Evolutionary conservation across 2,113 vertebrate species (phyloP).

Genomic region (Spilogale gracilis): DNA sequence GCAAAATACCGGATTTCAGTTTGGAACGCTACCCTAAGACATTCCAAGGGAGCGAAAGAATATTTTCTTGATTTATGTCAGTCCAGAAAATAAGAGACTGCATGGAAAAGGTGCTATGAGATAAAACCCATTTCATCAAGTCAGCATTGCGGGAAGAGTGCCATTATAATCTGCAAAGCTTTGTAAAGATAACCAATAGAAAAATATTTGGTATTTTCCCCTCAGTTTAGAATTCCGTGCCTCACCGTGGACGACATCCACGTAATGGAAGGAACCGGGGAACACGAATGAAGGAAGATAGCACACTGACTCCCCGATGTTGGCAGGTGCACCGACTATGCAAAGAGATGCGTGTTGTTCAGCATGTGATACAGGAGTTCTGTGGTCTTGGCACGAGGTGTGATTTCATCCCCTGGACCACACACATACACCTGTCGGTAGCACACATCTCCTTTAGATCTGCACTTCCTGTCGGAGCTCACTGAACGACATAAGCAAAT

Average conservation of each 20-base stretch:
- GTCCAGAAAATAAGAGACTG: background rate
- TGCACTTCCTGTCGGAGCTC: background rate
- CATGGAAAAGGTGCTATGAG: background rate
- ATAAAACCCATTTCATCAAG: background rate
- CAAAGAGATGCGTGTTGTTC: background rate
- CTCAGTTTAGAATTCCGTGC: background rate
- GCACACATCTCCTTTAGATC: background rate
- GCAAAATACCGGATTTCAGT: background rate
- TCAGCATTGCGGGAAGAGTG: background rate
- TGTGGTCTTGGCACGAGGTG: background rate
- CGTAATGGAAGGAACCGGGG: too few species aligned
- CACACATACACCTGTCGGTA: background rate
- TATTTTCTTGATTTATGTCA: slow-evolving; percentile 42
- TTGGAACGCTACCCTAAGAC: background rate
- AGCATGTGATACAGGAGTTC: rapidly evolving
- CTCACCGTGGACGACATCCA: background rate
- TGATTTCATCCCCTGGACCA: background rate
- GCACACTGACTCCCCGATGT: rapidly evolving
- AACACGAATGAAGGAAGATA: rapidly evolving
- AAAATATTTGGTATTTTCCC: background rate
- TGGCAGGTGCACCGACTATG: rapidly evolving
- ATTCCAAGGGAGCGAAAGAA: slow-evolving; percentile 23
- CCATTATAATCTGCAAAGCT: background rate
- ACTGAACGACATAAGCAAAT: background rate
- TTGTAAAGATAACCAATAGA: background rate